Base-by-base conservation (phyloP, 1,140 invertebrate genomes). In the Tetragonula clypearis region DNA sequence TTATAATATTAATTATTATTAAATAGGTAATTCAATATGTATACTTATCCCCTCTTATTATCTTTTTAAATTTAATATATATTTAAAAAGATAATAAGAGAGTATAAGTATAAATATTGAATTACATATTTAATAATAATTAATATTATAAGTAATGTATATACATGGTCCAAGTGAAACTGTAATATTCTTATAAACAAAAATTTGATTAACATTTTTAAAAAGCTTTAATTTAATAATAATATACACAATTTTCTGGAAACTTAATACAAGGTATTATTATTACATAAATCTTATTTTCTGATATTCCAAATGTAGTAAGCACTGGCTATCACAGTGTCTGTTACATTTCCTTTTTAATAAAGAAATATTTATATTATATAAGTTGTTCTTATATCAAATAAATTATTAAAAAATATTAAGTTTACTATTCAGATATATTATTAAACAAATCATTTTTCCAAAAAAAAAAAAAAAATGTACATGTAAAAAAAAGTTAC, bases 311-410 rank as follows among this genome's bases (percentile, higher is more conserved):
- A 62, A 82, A 23, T 66, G 53, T 60, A 85, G 21, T 66, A 75
- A 85, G 65, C 84, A 85, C 79, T 85, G 79, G 35, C 73, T 76
- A 85, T 82, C 84, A 82, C 79, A 88, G 74, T 86, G 85, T 86
- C 76, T 79, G 41, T 75, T 56, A 87, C 15, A 49, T 79, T 72
- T 49, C 21, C 53, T 68, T 82, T 49, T 75, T 23, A 71, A 41
- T 79, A 53, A 55, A 53, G 60, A 55, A 41, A 72, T 71, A 72
- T 72, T 49, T 72, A 17, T n/a, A 49, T 30, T 17, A n/a, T 41
- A 72, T 23, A 71, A 41, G 0, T n/a, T 49, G 4, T 17, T 6
- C 65, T 66, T n/a, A 71, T 12, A 71, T 71, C 21, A 71, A 71
- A 49, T n/a, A 49, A 71, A n/a, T 66, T 66, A 66, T 66, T 60